phyloP scores from a whole-genome alignment of 2,113 vertebrate species.

The Podarcis raffonei region DNA sequence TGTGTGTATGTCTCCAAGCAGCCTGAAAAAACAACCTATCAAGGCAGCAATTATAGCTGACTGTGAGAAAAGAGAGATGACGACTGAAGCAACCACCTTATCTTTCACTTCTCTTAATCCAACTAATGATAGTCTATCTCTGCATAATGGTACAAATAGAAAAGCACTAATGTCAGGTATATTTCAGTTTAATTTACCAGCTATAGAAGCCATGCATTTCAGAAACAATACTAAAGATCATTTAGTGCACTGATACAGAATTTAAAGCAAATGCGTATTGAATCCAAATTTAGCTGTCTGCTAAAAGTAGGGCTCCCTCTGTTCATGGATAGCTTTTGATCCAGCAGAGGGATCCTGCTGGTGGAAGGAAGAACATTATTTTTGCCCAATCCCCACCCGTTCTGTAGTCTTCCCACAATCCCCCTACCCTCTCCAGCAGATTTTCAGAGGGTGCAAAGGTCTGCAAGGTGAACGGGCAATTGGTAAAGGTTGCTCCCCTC shows the following conservation, averaged over 20 bases:
- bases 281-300: background rate
- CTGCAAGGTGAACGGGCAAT: background rate
- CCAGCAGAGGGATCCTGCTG: background rate
- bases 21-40: slow-evolving; percentile 45
- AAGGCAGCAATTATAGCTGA: slow-evolving; percentile 58
- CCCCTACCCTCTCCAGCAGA: background rate
- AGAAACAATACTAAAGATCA: background rate
- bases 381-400: background rate
- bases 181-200: slow-evolving; percentile 5
- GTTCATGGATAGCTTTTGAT: background rate
- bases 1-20: slow-evolving; percentile 57
- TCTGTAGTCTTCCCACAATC: background rate
- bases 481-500: background rate
- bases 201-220: background rate
- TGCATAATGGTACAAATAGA: slow-evolving; percentile 50
- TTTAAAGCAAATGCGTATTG: background rate
- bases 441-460: background rate
- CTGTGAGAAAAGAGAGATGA: slow-evolving; percentile 43
- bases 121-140: slow-evolving; percentile 26
- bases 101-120: slow-evolving; percentile 27
- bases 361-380: background rate
- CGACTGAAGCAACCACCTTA: background rate
- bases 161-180: slow-evolving; percentile 63
- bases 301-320: background rate
- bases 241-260: background rate